Percentiles rank a stretch among this genome's conserved stretches.
Conservation (phyloP, 2,113 vertebrate genomes). For the Bothrops jararaca region DNA sequence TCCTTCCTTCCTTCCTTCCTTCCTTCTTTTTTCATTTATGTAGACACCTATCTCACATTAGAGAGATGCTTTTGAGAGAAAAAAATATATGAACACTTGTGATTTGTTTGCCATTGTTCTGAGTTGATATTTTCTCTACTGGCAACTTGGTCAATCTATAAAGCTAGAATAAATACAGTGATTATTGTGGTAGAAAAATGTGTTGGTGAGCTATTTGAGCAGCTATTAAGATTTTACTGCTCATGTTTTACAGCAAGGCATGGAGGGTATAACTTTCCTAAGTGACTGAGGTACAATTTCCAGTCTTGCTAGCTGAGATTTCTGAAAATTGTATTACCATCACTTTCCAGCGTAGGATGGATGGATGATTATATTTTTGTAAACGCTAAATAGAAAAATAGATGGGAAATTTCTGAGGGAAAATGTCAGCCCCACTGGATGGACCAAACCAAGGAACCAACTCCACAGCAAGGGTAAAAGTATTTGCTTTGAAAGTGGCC, state of each 20-base stretch:
- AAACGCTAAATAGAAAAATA: not conserved
- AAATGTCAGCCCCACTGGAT: not conserved
- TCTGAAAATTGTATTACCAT: not conserved
- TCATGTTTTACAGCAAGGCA: not conserved
- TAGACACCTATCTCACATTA: not conserved
- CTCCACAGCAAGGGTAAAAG: not conserved
- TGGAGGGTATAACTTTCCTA: not conserved
- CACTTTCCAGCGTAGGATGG: not conserved
- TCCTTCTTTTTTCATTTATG: not conserved
- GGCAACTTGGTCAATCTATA: not conserved
- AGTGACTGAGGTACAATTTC: not conserved
- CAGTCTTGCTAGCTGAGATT: not conserved
- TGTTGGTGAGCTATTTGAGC: not conserved
- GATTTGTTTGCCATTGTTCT: not conserved
- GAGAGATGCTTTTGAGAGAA: conserved; percentile 36
- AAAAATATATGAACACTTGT: not conserved
- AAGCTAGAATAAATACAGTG: not conserved
- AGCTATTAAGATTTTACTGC: not conserved
- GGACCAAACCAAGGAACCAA: not conserved
- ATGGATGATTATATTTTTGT: not conserved
- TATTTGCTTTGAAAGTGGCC: not conserved
- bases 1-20: not conserved
- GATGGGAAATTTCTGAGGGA: not conserved
- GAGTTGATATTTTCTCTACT: not conserved
- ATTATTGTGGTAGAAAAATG: not conserved